phyloP scores from a whole-genome alignment of 1,140 invertebrate genomes.

The Cotesia typhae region DNA sequence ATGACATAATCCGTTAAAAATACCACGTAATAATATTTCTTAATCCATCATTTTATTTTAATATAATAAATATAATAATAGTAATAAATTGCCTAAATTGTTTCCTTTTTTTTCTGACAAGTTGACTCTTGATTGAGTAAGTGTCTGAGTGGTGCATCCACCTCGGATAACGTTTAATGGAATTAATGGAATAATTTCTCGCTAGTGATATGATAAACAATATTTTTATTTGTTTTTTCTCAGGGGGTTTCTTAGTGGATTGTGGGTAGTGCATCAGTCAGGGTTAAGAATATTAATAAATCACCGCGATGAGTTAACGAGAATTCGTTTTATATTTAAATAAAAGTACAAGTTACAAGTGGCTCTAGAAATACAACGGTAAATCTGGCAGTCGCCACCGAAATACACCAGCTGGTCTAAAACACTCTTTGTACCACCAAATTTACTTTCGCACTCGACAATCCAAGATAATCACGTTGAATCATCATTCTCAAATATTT shows the following conservation, averaged over 20 bases:
- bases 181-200: neutral
- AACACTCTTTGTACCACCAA: slow-evolving; percentile 5
- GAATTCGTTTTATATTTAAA: neutral
- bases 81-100: neutral
- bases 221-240: neutral
- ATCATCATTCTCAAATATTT: slow-evolving; percentile 15
- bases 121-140: neutral
- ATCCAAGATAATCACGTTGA: neutral
- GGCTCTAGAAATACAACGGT: slow-evolving; percentile 37
- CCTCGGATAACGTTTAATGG: neutral
- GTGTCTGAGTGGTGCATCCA: neutral
- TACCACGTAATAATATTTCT: neutral
- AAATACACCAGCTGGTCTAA: slow-evolving; percentile 24
- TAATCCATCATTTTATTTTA: neutral
- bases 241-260: neutral
- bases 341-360: slow-evolving; percentile 22
- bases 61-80: neutral
- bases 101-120: neutral
- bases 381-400: slow-evolving; percentile 26
- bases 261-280: neutral
- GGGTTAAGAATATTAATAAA: neutral
- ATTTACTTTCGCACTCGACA: slow-evolving; percentile 33
- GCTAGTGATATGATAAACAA: too few species aligned
- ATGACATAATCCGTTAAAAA: slow-evolving; percentile 12
- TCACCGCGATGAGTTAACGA: too few species aligned